phyloP scores from a whole-genome alignment of 2,113 vertebrate species.

The Podiceps cristatus region DNA sequence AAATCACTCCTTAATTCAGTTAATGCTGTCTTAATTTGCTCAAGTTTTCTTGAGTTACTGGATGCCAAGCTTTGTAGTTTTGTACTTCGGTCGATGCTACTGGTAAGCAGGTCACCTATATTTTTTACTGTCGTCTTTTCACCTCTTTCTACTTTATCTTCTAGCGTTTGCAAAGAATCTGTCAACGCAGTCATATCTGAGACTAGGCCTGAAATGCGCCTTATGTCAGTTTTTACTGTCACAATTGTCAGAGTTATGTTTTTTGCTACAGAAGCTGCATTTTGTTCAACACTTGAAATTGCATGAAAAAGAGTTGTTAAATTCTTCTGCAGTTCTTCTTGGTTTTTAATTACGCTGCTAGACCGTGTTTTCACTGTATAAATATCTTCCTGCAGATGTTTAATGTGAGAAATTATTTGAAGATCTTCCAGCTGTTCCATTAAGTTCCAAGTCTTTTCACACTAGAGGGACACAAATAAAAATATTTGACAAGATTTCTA shows the following conservation, averaged over 20 bases:
- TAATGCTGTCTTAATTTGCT: conserved; percentile 72
- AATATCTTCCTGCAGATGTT: conserved; percentile 81
- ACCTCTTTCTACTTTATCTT: conserved; percentile 79
- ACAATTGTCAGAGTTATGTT: conserved; percentile 80
- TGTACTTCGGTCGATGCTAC: conserved; percentile 88
- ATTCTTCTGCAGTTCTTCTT: conserved; percentile 78
- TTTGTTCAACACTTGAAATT: conserved; percentile 79
- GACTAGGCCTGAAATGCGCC: conserved; percentile 90
- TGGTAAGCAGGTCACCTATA: conserved; percentile 86
- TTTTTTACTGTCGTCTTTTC: conserved; percentile 83
- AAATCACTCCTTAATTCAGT: conserved; percentile 80
- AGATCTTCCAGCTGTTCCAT: conserved; percentile 77
- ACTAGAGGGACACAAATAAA: conserved; percentile 79
- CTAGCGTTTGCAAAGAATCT: conserved; percentile 79
- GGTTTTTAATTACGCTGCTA: conserved; percentile 71
- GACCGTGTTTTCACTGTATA: conserved; percentile 79
- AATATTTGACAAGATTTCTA: conserved; percentile 40
- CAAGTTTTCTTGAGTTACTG: conserved; percentile 81
- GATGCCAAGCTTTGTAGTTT: conserved; percentile 79
- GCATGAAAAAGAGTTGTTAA: conserved; percentile 78
- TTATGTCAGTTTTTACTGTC: conserved; percentile 88
- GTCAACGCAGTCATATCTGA: conserved; percentile 83
- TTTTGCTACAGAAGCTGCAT: conserved; percentile 76
- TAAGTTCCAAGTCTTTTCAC: conserved; percentile 78
- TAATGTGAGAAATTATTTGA: conserved; percentile 74